Base-by-base conservation (phyloP, 1,140 invertebrate species). In the Lepidurus arcticus region DNA sequence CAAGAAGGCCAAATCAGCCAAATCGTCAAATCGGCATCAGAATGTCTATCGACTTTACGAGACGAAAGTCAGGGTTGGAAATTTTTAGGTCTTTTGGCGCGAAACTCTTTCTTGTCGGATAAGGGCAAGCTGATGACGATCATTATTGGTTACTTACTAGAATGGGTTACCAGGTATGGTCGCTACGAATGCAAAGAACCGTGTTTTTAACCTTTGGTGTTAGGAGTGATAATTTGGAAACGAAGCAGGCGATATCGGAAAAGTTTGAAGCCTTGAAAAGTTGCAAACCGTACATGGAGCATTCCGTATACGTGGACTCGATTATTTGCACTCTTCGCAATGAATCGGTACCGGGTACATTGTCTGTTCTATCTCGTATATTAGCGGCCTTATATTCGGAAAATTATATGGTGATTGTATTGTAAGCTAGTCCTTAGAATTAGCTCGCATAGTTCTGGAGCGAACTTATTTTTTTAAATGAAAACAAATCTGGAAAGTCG, bases 351-450 rank as follows among this genome's bases (percentile, higher is more conserved):
- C n/a, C 21, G 53, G 53, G 21, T 65, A 65, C 53, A 65, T n/a
- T 65, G 16, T 65, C 53, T 16, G 53, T 65, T 65, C 21, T 65
- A 7, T 11, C 53, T 65, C 53, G 53, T 13, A 65, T 65, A 65
- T 65, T 65, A n/a, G 53, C 9, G 53, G 53, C 53, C 53, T 65
- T 65, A 65, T 65, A 65, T 65, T 65, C 13, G 8, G 53, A 65
- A 65, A 65, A 65, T 65, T 65, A 65, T 7, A 21, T 65, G 45
- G 45, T 47, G 53, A 65, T 65, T 7, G 5, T 21, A 11, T 65
- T 16, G 21, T 65, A 21, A 65, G 53, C 53, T 65, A 65, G 53
- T 65, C 53, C 16, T 65, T 34, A 34, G 34, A 34, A 34, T 34
- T 65, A 65, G 53, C 21, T 65, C 3, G 53, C n/a, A 65, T n/a